Evolutionary conservation across 2,888 invertebrate genomes (phyloP), one percentile per base, ranked within the genome.

Genomic region (Hirudinaria manillensis): DNA sequence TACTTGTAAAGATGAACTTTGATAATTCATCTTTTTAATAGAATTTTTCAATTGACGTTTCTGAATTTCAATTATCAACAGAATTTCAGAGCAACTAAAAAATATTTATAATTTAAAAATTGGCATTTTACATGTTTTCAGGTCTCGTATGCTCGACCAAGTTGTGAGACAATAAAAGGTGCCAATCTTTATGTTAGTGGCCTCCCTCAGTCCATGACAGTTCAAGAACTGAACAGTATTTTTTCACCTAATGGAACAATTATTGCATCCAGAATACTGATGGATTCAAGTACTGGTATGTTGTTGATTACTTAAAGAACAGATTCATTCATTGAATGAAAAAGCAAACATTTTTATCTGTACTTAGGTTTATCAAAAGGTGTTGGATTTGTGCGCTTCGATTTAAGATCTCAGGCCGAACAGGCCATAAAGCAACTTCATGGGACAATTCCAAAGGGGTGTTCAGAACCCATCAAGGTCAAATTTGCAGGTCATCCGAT

Each of bases 401-500:
- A 61, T 29, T 29, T 24, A 27, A 24, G 61, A 61, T 61, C 61
- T 29, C 61, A 61, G 29, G 61, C 61, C 24, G 61, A 61, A 29
- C 61, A 61, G 13, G 61, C 61, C 61, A 61, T 61, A 27, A 61
- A 61, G n/a, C 29, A 61, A 27, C 61, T 61, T 10, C 61, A 61
- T 10, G 61, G 61, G 6, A 61, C 61, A n/a, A 61, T 29, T 27
- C 61, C 61, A n/a, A 24, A 29, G 6, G 61, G 29, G 24, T 61
- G 61, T 29, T 61, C 61, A 13, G 61, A 61, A 61, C 13, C 61
- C 13, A 61, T 61, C 7, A 61, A 61, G n/a, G 61, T 61, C 7
- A 61, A 61, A 10, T 61, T 61, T 61, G 61, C 61, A 27, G 61
- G 61, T 61, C 61, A 61, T 29, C 61, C 61, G 21, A 29, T 61